Evolutionary conservation across 2,888 invertebrate genomes (phyloP).

Genomic region (Tupiocoris notatus): DNA sequence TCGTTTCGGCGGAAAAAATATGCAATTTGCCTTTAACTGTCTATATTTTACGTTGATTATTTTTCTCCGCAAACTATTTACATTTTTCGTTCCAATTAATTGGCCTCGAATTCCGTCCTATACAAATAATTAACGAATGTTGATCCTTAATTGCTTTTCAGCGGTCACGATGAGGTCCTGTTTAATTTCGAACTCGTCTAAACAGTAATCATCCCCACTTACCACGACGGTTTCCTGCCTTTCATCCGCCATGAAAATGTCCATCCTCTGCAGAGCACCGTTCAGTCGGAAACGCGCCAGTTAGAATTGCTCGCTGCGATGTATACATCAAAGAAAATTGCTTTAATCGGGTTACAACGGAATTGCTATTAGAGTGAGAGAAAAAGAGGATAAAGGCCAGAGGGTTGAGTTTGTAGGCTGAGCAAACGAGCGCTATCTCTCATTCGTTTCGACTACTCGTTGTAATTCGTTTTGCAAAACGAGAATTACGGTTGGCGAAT

Average conservation of each 20-base stretch:
- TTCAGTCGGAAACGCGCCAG: background rate
- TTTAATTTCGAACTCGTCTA: background rate
- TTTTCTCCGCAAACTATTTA: no score
- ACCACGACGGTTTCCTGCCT: background rate
- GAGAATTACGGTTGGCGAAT: background rate
- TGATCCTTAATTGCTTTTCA: background rate
- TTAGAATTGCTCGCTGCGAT: background rate
- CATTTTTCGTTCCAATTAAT: no score
- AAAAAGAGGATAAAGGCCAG: background rate
- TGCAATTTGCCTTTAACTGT: no score
- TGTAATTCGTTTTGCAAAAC: background rate
- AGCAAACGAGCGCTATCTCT: background rate
- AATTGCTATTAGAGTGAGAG: conserved; percentile 9
- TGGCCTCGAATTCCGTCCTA: no score
- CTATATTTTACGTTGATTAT: no score
- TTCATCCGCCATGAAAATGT: background rate
- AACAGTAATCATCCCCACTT: background rate
- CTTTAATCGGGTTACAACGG: conserved; percentile 10
- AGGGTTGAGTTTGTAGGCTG: background rate
- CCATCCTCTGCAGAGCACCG: background rate
- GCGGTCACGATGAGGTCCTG: background rate
- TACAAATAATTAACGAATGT: no score
- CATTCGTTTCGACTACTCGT: background rate
- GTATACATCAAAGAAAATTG: conserved; percentile 3
- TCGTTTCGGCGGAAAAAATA: no score